Evolutionary conservation across 2,888 invertebrate species (phyloP).

Genomic region (Matsumyia berberina): DNA sequence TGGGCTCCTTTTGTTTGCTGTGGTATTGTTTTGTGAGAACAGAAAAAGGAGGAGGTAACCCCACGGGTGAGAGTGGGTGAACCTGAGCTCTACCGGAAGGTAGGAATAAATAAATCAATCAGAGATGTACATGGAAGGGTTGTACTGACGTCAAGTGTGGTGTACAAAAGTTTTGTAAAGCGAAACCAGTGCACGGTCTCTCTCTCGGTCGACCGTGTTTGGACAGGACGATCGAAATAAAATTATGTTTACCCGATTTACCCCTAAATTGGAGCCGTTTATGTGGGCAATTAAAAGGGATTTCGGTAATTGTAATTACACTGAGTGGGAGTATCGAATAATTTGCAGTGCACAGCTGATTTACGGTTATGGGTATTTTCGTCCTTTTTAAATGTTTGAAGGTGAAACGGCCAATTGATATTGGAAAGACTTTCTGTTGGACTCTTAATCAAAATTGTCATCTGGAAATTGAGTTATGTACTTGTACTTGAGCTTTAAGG

Average conservation of each 20-base stretch:
- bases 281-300: conserved; percentile 9
- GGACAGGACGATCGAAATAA: neutral
- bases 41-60: neutral
- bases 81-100: conserved; percentile 11
- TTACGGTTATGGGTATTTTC: conserved; percentile 1
- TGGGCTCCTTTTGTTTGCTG: conserved; percentile 11
- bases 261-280: conserved; percentile 21
- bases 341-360: neutral
- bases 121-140: conserved; percentile 8
- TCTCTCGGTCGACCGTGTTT: neutral
- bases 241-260: neutral
- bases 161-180: neutral
- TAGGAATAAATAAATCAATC: conserved; percentile 44
- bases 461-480: too few species aligned
- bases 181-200: neutral
- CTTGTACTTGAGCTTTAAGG: too few species aligned
- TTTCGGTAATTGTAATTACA: conserved; percentile 12
- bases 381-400: too few species aligned
- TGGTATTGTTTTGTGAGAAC: neutral
- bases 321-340: neutral
- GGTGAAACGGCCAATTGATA: too few species aligned
- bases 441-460: too few species aligned
- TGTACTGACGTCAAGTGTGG: conserved; percentile 11
- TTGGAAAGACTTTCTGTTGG: too few species aligned
- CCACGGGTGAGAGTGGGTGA: neutral